Percentiles rank a stretch among this genome's conserved stretches.
Evolutionary conservation across 2,888 invertebrate genomes (phyloP).

Genomic region (Gryllus longicercus): DNA sequence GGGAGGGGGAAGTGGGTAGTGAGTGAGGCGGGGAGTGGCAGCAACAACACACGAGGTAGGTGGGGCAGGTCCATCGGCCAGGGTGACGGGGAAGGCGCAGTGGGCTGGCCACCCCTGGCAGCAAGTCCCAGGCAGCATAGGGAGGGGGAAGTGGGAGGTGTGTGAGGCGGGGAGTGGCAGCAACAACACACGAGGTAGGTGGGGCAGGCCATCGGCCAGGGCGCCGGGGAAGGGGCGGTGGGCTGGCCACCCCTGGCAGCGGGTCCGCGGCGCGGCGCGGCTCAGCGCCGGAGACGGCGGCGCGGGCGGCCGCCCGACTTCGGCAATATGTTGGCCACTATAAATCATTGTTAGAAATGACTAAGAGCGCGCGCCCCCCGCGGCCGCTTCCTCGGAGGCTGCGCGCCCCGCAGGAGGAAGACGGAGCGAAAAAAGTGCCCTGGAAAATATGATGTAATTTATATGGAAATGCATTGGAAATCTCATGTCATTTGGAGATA

Average conservation of each 20-base stretch:
- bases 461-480: slow-evolving; percentile 51
- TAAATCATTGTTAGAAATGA: slow-evolving; percentile 55
- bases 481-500: slow-evolving; percentile 41
- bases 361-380: slow-evolving; percentile 46
- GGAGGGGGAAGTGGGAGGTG: too few relatives aligned
- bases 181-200: neutral
- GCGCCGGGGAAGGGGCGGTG: neutral
- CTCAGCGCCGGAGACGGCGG: neutral
- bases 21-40: neutral
- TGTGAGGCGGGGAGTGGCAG: neutral
- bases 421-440: slow-evolving; percentile 41
- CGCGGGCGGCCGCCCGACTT: slow-evolving; percentile 33
- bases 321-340: slow-evolving; percentile 53
- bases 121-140: too few relatives aligned
- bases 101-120: neutral
- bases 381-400: slow-evolving; percentile 25
- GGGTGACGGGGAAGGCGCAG: neutral
- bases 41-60: neutral
- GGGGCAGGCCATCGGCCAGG: neutral
- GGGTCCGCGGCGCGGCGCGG: neutral
- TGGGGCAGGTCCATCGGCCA: too few relatives aligned
- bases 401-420: slow-evolving; percentile 47
- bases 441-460: slow-evolving; percentile 55
- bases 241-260: neutral
- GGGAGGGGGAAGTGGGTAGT: too few relatives aligned